Percentiles rank a stretch among this genome's conserved stretches.
These are phyloP conservation scores for Euura lappo DNA, from an alignment of 1,140 invertebrate species.

Conservation along the genomic window DNA sequence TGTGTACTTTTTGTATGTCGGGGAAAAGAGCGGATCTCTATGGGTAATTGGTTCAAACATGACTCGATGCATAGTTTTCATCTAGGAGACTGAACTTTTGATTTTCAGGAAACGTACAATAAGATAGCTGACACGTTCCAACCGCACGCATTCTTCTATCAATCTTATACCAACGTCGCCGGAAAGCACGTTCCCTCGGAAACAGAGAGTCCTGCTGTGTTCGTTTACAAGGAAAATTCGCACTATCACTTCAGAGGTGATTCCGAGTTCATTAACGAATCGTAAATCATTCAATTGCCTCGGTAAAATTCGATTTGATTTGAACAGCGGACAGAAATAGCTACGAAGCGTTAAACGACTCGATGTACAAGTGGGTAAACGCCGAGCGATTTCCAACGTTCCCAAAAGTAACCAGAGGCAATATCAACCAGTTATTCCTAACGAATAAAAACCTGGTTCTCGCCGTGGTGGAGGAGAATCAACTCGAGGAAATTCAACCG, in stretches of 20 bases:
- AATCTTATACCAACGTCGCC: constrained; percentile 70
- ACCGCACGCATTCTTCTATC: constrained; percentile 86
- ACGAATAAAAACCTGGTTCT: constrained; percentile 88
- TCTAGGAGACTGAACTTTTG: no score
- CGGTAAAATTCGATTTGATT: background rate
- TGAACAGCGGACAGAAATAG: constrained; percentile 56
- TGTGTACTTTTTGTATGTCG: constrained; percentile 90
- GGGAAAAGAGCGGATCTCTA: constrained; percentile 73
- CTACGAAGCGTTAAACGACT: constrained; percentile 67
- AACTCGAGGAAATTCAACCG: constrained; percentile 78
- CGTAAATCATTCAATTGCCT: constrained; percentile 22
- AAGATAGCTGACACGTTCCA: constrained; percentile 79
- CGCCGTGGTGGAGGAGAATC: constrained; percentile 88
- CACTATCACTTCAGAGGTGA: constrained; percentile 76
- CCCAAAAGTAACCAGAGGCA: constrained; percentile 83
- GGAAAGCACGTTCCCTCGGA: constrained; percentile 71
- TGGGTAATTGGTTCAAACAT: constrained; percentile 67
- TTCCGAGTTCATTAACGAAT: constrained; percentile 12
- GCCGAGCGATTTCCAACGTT: constrained; percentile 90
- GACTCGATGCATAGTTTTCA: background rate
- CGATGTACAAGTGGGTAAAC: constrained; percentile 86
- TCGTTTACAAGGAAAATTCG: constrained; percentile 84
- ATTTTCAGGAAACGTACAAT: constrained; percentile 73
- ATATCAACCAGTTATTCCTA: constrained; percentile 81
- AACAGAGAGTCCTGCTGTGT: constrained; percentile 69